Base-by-base conservation (phyloP, 2,113 vertebrate species). In the Grammomys dolichurus region DNA sequence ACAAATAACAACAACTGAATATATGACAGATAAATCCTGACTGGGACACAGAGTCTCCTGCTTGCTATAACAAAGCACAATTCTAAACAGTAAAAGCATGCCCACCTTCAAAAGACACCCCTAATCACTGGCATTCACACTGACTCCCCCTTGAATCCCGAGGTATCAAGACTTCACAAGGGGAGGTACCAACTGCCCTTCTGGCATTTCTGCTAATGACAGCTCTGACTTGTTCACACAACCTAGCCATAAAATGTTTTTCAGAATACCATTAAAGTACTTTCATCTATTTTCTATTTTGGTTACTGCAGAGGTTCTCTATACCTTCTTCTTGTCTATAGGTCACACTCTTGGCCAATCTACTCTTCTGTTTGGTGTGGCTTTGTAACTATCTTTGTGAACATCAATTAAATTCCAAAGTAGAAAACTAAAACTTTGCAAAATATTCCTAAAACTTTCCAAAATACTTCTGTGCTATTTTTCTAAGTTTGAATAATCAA, bases 71-170 rank as follows among this genome's bases (percentile, higher is more conserved):
- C 9, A 95, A 72, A 96, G 56, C 58, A 72, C 14, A 84, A 73
- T 86, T 89, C 80, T 86, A 76, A 95, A 86, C 65, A 67, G 72
- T n/a, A 58, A 91, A 33, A 31, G 72, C 33, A 73, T 92, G 60
- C 17, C 2, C 1, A 51, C 1, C n/a, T 87, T 67, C 75, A 89
- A 89, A 91, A 36, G n/a, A 88, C 26, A 81, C 7, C 40, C 3
- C 86, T 56, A 89, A 36, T 86, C 40, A 17, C 28, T 56, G 2
- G n/a, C 73, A 63, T 19, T 58, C 11, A 76, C 43, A 20, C 28
- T 91, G 80, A 1, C 40, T 4, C 48, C 33, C 3, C 48, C 88
- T 95, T 92, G 78, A 95, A 93, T 1, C 1, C 2, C 54, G 0
- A 7, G 31, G 3, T 84, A 22, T 70, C 20, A 89, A 36, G 31